Evolutionary conservation across 1,140 invertebrate genomes (phyloP).

Genomic region (Temnothorax nylanderi): DNA sequence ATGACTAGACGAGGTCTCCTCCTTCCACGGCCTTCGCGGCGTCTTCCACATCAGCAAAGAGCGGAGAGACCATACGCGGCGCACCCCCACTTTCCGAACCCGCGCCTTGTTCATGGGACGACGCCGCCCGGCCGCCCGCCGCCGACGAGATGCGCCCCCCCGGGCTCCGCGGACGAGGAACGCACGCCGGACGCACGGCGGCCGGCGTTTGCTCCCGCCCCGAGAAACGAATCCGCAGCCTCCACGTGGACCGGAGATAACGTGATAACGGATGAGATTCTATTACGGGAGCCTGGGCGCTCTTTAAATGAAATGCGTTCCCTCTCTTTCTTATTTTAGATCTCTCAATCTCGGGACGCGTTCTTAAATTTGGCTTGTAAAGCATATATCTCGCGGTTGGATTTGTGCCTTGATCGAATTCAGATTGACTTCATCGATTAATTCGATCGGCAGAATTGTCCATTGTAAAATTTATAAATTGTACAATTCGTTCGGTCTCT

Average conservation of each 20-base stretch:
- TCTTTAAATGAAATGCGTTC: neutral
- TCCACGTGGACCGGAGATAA: conserved; percentile 39
- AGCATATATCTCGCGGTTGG: too few relatives aligned
- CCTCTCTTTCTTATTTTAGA: neutral
- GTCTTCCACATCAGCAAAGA: conserved; percentile 52
- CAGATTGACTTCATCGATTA: too few relatives aligned
- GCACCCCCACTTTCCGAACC: conserved; percentile 12
- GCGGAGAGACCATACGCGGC: neutral
- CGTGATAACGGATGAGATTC: neutral
- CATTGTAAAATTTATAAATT: neutral
- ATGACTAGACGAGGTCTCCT: neutral
- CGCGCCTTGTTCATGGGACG: neutral
- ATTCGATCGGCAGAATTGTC: too few relatives aligned
- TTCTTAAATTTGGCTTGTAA: neutral
- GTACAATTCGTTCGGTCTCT: neutral
- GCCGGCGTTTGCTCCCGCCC: neutral
- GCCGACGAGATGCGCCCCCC: neutral
- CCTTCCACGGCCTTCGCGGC: neutral
- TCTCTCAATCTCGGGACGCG: neutral
- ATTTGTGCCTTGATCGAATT: too few relatives aligned
- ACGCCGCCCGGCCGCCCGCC: neutral
- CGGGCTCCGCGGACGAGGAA: neutral
- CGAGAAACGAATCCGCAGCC: conserved; percentile 25
- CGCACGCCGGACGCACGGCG: conserved; percentile 13
- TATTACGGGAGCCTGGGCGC: neutral